Percentiles rank a stretch among this genome's conserved stretches.
Evolutionary conservation across 64 coral and sea anemone species (phyloP).

Genomic region (Dendronephthya gigantea): DNA sequence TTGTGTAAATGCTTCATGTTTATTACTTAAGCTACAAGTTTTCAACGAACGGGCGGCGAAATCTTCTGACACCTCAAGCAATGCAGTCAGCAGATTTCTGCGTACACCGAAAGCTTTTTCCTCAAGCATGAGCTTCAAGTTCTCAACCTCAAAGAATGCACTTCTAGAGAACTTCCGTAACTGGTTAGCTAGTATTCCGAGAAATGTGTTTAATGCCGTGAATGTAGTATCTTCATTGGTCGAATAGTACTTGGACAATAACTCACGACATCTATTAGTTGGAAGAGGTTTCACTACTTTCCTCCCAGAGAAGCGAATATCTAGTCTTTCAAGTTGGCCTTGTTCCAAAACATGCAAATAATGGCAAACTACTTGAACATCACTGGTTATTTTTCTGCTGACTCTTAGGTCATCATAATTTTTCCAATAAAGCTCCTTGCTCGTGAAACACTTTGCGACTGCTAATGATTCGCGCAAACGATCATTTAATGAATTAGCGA

Average conservation of each 20-base stretch:
- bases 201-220: constrained; percentile 49
- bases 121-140: constrained; percentile 39
- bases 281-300: constrained; percentile 27
- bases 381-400: not conserved
- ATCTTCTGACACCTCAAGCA: constrained; percentile 65
- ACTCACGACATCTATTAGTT: not conserved
- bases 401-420: not conserved
- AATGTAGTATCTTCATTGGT: constrained; percentile 43
- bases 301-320: constrained; percentile 24
- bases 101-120: constrained; percentile 43
- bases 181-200: constrained; percentile 58
- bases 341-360: constrained; percentile 48
- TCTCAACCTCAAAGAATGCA: constrained; percentile 54
- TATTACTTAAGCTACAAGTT: constrained; percentile 36
- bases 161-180: constrained; percentile 68
- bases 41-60: constrained; percentile 61
- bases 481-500: constrained; percentile 31
- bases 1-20: not conserved
- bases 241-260: constrained; percentile 48
- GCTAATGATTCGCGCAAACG: not conserved
- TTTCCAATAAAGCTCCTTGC: not conserved
- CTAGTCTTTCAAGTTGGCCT: constrained; percentile 41
- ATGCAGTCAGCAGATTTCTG: constrained; percentile 49
- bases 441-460: not conserved
- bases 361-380: constrained; percentile 59